Evolutionary conservation across 2,888 invertebrate genomes (phyloP).

Genomic region (Hanleya hanleyi): DNA sequence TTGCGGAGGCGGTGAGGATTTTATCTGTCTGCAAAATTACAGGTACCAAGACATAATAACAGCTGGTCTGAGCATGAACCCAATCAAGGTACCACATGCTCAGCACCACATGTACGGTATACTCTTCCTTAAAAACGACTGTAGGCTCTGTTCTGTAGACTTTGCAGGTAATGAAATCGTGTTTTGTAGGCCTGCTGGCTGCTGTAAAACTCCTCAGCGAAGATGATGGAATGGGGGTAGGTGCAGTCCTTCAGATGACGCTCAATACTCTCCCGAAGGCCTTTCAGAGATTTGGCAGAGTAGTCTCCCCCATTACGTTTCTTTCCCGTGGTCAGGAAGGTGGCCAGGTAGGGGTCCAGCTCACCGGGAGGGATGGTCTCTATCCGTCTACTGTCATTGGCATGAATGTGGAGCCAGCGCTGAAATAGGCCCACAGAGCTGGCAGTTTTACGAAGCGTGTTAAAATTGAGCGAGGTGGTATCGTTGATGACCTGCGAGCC

Average conservation of each 20-base stretch:
- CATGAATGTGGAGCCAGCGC: not conserved
- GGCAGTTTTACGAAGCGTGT: not conserved
- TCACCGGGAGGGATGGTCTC: not conserved
- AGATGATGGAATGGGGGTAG: not conserved
- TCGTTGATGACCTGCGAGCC: too few species aligned
- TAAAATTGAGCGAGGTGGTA: too few species aligned
- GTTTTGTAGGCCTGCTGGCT: not conserved
- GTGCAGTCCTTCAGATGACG: not conserved
- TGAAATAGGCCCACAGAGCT: conserved; percentile 1
- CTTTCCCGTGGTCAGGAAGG: not conserved
- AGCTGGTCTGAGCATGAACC: too few species aligned
- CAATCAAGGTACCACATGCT: too few species aligned
- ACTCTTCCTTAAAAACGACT: too few species aligned
- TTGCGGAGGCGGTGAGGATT: too few species aligned
- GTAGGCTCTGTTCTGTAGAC: too few species aligned
- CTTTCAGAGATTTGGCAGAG: conserved; percentile 1
- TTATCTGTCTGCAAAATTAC: too few species aligned
- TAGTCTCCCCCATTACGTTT: not conserved
- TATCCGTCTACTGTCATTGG: not conserved
- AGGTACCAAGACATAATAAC: too few species aligned
- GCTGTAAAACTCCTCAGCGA: not conserved
- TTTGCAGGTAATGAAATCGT: not conserved
- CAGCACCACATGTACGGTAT: too few species aligned
- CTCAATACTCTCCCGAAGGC: conserved; percentile 1
- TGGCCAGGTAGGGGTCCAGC: not conserved